Evolutionary conservation across 2,888 invertebrate species (phyloP).

Genomic region (Brassicogethes aeneus): DNA sequence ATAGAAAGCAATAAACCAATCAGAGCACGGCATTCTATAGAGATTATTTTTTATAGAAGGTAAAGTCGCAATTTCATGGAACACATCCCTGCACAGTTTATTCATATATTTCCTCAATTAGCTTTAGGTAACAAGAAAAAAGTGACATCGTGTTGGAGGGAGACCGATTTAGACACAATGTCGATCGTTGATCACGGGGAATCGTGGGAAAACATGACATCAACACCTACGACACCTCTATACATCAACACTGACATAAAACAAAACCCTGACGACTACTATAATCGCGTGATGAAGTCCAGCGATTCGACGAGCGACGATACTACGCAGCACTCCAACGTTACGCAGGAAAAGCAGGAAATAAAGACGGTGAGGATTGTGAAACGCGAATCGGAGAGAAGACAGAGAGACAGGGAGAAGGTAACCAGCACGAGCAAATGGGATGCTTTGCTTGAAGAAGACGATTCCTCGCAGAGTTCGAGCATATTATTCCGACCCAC

Average conservation of each 20-base stretch:
- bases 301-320: conserved; percentile 34
- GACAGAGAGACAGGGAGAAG: conserved; percentile 73
- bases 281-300: conserved; percentile 54
- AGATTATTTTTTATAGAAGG: no score
- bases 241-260: conserved; percentile 58
- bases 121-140: conserved; percentile 43
- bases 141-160: conserved; percentile 69
- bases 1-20: no score
- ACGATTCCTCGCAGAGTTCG: conserved; percentile 31
- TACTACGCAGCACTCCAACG: conserved; percentile 24
- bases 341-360: conserved; percentile 70
- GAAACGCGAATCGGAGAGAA: conserved; percentile 80
- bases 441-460: conserved; percentile 39
- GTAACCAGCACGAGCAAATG: conserved; percentile 36
- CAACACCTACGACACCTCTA: conserved; percentile 47
- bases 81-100: neutral
- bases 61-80: no score
- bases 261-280: conserved; percentile 29
- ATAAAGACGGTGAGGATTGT: conserved; percentile 91
- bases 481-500: conserved; percentile 29
- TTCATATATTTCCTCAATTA: no score
- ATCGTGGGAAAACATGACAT: conserved; percentile 37
- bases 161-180: conserved; percentile 83
- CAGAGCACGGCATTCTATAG: no score
- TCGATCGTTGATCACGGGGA: conserved; percentile 64